Evolutionary conservation across 1,140 invertebrate species (phyloP).

Genomic region (Muscidifurax raptorellus): DNA sequence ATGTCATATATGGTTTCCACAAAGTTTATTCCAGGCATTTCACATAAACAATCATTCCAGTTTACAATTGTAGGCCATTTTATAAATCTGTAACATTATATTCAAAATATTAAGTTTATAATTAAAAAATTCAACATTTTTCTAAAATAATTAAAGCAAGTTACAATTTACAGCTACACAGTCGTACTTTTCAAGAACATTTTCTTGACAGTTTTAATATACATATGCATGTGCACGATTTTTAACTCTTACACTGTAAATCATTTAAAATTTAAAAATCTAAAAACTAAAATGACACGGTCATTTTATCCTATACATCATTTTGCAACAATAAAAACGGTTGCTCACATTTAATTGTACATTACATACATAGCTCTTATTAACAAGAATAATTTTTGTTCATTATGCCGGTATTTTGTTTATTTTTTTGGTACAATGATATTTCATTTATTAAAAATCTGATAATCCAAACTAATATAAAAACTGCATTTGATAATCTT

Average conservation of each 20-base stretch:
- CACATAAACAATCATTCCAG: slow-evolving; percentile 48
- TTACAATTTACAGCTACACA: slow-evolving; percentile 49
- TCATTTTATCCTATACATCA: slow-evolving; percentile 51
- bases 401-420: slow-evolving; percentile 36
- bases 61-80: slow-evolving; percentile 50
- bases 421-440: slow-evolving; percentile 34
- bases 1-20: slow-evolving; percentile 9
- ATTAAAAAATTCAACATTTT: slow-evolving; percentile 51
- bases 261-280: slow-evolving; percentile 52
- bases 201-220: slow-evolving; percentile 43
- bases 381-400: slow-evolving; percentile 53
- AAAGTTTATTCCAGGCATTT: slow-evolving; percentile 50
- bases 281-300: slow-evolving; percentile 53
- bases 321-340: slow-evolving; percentile 48
- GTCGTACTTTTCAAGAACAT: slow-evolving; percentile 46
- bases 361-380: slow-evolving; percentile 49
- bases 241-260: slow-evolving; percentile 41
- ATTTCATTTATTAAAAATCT: slow-evolving; percentile 36
- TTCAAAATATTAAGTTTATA: slow-evolving; percentile 52
- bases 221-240: slow-evolving; percentile 38
- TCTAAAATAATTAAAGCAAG: slow-evolving; percentile 52
- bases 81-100: slow-evolving; percentile 52
- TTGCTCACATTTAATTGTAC: slow-evolving; percentile 48
- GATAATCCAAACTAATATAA: slow-evolving; percentile 29
- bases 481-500: slow-evolving; percentile 36